phyloP scores from a whole-genome alignment of 2,888 invertebrate genomes.

The Embidobia sp. region DNA sequence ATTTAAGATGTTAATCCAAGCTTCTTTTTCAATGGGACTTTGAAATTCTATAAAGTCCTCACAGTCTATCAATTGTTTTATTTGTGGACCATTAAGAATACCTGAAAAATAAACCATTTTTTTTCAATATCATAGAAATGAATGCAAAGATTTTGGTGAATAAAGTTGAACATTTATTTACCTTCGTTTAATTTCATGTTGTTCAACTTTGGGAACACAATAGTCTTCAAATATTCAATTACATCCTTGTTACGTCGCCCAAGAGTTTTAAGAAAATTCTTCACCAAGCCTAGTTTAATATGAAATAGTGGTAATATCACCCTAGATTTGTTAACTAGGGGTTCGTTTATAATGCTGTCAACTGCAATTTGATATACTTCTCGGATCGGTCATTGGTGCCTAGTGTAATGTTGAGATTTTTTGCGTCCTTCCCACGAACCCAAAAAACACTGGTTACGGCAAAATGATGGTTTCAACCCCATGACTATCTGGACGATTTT shows the following conservation, averaged over 20 bases:
- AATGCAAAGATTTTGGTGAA: no score
- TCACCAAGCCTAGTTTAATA: constrained; percentile 41
- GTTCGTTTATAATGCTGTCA: constrained; percentile 3
- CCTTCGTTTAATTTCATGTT: constrained; percentile 52
- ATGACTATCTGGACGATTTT: constrained; percentile 5
- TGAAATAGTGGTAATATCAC: constrained; percentile 43
- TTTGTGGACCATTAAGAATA: constrained; percentile 51
- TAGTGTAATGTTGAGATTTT: constrained; percentile 12
- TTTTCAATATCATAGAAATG: background rate
- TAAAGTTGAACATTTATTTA: background rate
- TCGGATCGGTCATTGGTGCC: background rate
- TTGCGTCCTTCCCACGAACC: constrained; percentile 11
- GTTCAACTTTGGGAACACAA: constrained; percentile 40
- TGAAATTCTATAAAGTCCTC: constrained; percentile 52
- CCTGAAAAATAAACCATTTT: constrained; percentile 6
- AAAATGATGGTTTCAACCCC: constrained; percentile 2
- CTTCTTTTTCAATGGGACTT: constrained; percentile 45
- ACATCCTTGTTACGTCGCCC: background rate
- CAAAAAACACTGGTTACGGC: constrained; percentile 7
- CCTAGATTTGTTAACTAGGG: constrained; percentile 14
- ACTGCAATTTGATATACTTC: background rate
- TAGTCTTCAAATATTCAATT: background rate
- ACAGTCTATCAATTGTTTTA: constrained; percentile 44
- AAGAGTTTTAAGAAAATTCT: constrained; percentile 42
- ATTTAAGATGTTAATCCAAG: constrained; percentile 65